Base-by-base conservation (phyloP, 2,888 invertebrate genomes). In the Icerya purchasi region DNA sequence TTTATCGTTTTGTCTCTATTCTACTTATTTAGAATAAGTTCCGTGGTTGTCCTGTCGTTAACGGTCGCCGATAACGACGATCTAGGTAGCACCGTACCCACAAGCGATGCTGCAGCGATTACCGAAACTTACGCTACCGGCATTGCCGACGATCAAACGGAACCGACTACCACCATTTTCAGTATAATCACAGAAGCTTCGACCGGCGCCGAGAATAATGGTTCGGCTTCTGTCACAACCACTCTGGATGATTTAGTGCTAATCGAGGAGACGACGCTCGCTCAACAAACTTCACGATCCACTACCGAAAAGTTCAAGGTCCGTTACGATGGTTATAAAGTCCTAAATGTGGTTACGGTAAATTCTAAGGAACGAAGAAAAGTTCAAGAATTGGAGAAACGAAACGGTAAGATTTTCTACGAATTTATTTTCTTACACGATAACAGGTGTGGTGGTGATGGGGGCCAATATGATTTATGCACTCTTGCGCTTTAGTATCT, bases 251-350 rank as follows among this genome's bases (percentile, higher is more conserved):
- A 51, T 24, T 23, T 51, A 14, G 36, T 21, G 20, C 25, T 53
- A 14, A 24, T 25, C 23, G 51, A 52, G 19, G 23, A 24, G 52
- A 19, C 25, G 21, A 36, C 51, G n/a, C n/a, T n/a, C n/a, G n/a
- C n/a, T n/a, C n/a, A n/a, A n/a, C n/a, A n/a, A n/a, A n/a, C n/a
- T n/a, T n/a, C n/a, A n/a, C n/a, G n/a, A n/a, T n/a, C n/a, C n/a
- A n/a, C n/a, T 2, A 58, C 58, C 52, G 52, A 53, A 24, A 58
- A 58, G 25, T 10, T 20, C 1, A 53, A 58, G n/a, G n/a, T n/a
- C n/a, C n/a, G n/a, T n/a, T 88, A 87, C 69, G 77, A 79, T 56
- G 87, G 86, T 2, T 81, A 83, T 20, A 86, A 88, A 72, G 71
- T 87, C 19, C 84, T 86, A 83, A 78, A 84, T 68, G 80, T 86